Evolutionary conservation across 2,113 vertebrate genomes (phyloP).

Genomic region (Sinocyclocheilus grahami): DNA sequence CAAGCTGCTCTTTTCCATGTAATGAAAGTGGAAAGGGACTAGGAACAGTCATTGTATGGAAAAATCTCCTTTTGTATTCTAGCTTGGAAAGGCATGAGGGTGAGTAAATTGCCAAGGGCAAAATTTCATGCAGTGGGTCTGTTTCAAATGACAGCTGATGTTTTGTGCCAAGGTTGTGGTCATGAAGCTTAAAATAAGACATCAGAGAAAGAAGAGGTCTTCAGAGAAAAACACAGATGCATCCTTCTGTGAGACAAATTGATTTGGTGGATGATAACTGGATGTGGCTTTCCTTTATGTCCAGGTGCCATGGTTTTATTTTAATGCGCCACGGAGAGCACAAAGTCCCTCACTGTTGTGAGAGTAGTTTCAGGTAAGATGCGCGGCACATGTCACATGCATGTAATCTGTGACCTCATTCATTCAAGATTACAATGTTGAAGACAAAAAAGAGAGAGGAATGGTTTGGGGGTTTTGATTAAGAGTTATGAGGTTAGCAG

Average conservation of each 20-base stretch:
- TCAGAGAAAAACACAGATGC: not conserved
- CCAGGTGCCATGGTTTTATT: not conserved
- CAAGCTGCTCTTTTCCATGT: not conserved
- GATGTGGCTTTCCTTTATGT: not conserved
- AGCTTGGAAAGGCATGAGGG: not conserved
- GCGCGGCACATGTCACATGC: conserved; percentile 46
- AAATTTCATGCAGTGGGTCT: not conserved
- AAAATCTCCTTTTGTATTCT: not conserved
- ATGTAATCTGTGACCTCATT: conserved; percentile 71
- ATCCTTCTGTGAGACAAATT: conserved; percentile 1
- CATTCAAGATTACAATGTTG: conserved; percentile 72
- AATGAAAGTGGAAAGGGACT: not conserved
- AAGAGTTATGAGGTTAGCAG: conserved; percentile 75
- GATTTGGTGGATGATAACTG: not conserved
- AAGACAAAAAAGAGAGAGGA: conserved; percentile 55
- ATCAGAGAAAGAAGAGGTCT: not conserved
- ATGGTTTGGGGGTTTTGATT: conserved; percentile 71
- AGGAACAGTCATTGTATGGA: not conserved
- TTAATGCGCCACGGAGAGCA: not conserved
- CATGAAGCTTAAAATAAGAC: not conserved
- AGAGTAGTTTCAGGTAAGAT: conserved; percentile 29
- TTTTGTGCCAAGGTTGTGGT: not conserved
- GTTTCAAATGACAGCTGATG: not conserved
- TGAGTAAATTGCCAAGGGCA: not conserved
- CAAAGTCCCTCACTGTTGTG: not conserved